A percentile compares a stretch with the other conserved stretches of the same genome.
Conservation (phyloP, 2,797 vertebrate species). For the Dicrostonyx torquatus region DNA sequence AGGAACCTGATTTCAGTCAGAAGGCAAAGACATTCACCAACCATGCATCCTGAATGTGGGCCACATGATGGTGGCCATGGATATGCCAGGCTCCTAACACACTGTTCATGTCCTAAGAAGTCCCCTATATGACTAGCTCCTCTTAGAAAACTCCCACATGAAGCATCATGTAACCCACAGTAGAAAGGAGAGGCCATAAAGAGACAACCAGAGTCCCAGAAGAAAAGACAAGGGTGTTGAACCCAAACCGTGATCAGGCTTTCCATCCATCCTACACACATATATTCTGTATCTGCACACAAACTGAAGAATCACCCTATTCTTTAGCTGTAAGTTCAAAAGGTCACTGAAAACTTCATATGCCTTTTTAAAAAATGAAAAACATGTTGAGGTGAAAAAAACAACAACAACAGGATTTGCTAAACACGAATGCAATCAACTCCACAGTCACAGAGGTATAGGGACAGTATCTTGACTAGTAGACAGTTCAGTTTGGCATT, state of each 20-base stretch:
- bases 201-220: conserved; percentile 36
- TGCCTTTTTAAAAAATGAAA: conserved; percentile 35
- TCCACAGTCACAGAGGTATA: conserved; percentile 37
- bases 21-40: conserved; percentile 58
- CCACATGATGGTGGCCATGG: not conserved
- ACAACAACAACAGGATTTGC: not conserved
- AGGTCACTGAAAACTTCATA: conserved; percentile 41
- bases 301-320: conserved; percentile 25
- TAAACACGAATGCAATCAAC: conserved; percentile 76
- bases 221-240: not conserved
- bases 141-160: conserved; percentile 16
- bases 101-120: conserved; percentile 16
- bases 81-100: not conserved
- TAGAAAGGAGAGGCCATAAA: not conserved
- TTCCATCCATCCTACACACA: not conserved
- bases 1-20: conserved; percentile 16
- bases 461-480: conserved; percentile 38
- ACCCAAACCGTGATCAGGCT: not conserved
- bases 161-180: conserved; percentile 4
- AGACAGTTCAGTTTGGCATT: conserved; percentile 72
- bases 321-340: conserved; percentile 50
- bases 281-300: not conserved
- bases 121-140: not conserved
- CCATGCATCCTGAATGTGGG: not conserved
- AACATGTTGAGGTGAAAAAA: conserved; percentile 17